A percentile compares a stretch with the other conserved stretches of the same genome.
Evolutionary conservation across 2,797 vertebrate species (phyloP).

Genomic region (Geotrypetes seraphini): DNA sequence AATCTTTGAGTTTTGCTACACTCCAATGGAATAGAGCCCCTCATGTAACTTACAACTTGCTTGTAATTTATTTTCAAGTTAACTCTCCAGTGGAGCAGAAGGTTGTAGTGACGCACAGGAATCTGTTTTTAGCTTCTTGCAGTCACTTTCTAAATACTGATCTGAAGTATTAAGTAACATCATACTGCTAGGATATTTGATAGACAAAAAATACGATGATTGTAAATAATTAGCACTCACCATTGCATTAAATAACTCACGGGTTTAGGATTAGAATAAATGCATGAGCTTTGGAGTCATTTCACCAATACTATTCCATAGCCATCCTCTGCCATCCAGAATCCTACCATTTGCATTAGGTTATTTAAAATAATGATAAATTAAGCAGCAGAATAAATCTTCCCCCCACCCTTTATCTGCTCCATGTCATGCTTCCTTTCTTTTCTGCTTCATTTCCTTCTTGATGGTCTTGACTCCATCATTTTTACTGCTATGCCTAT

Average conservation of each 20-base stretch:
- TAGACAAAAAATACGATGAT: neutral
- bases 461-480: constrained; percentile 21
- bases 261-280: constrained; percentile 12
- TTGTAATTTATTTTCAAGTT: neutral
- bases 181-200: neutral
- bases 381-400: neutral
- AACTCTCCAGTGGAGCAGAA: neutral
- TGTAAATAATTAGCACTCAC: neutral
- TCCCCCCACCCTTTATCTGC: neutral
- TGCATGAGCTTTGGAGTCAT: constrained; percentile 2
- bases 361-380: constrained; percentile 16
- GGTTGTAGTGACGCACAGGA: neutral
- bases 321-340: constrained; percentile 19
- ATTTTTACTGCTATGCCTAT: constrained; percentile 21
- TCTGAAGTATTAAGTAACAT: neutral
- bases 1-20: too few relatives aligned
- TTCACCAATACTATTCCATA: constrained; percentile 19
- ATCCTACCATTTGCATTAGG: constrained; percentile 4
- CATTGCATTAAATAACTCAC: neutral
- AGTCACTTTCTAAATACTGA: neutral
- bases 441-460: constrained; percentile 20
- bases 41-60: too few relatives aligned
- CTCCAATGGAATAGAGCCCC: too few relatives aligned
- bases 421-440: constrained; percentile 9
- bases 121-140: accelerated